Conservation (phyloP, 1,140 invertebrate genomes). For the Achatina immaculata region DNA sequence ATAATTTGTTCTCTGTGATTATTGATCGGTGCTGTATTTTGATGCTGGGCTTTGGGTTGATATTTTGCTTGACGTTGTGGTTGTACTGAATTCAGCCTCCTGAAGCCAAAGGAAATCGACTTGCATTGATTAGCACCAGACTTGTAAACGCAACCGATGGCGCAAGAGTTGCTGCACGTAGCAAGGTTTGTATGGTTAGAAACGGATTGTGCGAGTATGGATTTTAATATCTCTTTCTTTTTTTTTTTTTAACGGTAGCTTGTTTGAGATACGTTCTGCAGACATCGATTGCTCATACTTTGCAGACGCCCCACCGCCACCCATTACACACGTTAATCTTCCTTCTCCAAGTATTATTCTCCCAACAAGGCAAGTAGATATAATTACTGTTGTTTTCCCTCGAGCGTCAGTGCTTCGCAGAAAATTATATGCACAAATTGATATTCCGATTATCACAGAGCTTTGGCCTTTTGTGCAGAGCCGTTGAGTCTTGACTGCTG, state of each 20-base stretch:
- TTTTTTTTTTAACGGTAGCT: no score
- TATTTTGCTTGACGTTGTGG: not conserved
- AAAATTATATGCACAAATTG: constrained; percentile 25
- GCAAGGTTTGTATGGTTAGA: not conserved
- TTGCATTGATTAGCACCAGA: no score
- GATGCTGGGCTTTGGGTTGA: not conserved
- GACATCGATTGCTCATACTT: not conserved
- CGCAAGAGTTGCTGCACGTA: no score
- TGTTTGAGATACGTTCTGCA: not conserved
- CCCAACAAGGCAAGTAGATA: not conserved
- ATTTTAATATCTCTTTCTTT: constrained; percentile 3
- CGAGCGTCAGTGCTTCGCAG: not conserved
- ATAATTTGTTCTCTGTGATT: not conserved
- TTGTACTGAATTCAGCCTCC: not conserved
- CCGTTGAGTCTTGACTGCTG: constrained; percentile 10
- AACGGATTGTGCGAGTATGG: not conserved
- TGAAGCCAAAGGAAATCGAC: not conserved
- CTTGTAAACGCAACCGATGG: no score
- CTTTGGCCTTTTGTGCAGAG: constrained; percentile 15
- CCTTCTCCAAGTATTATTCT: not conserved
- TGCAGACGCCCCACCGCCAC: not conserved
- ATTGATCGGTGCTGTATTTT: not conserved
- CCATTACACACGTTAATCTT: constrained; percentile 1
- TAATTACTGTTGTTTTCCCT: not conserved
- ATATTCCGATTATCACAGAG: constrained; percentile 17